Percentiles rank a stretch among this genome's conserved stretches.
Evolutionary conservation across 2,888 invertebrate species (phyloP).

Genomic region (Conus canariensis): DNA sequence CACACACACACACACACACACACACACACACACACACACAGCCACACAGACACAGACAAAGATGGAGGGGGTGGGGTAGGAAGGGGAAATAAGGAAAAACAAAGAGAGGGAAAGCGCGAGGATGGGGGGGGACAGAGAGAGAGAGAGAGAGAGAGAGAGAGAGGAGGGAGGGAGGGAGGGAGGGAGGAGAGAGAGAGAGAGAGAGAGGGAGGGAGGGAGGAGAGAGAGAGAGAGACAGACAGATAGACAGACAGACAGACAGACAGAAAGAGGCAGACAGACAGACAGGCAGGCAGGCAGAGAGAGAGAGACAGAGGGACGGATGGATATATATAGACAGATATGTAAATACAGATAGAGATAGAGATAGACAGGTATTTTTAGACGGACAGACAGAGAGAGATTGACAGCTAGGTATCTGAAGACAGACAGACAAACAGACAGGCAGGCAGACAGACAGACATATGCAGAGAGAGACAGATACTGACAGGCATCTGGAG

Average conservation of each 20-base stretch:
- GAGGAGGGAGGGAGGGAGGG: not conserved
- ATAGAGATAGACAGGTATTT: not conserved
- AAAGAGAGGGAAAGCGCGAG: no score
- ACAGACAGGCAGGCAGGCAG: not conserved
- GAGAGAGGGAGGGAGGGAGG: not conserved
- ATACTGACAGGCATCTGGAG: not conserved
- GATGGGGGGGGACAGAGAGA: not conserved
- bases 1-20: not conserved
- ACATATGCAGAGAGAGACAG: not conserved
- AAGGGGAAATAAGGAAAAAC: no score
- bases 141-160: not conserved
- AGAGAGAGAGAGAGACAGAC: not conserved
- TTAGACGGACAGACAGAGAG: not conserved
- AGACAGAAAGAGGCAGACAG: not conserved
- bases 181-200: not conserved
- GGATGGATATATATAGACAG: not conserved
- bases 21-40: not conserved
- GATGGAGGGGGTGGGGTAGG: no score
- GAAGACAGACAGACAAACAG: not conserved
- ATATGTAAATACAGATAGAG: not conserved
- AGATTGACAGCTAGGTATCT: not conserved
- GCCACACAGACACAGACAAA: no score
- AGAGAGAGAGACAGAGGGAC: not conserved
- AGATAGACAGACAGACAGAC: not conserved
- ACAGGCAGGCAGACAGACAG: not conserved